These are phyloP conservation scores for Acanthococcus lagerstroemiae DNA, from an alignment of 2,888 invertebrate species.

Conservation along the genomic window DNA sequence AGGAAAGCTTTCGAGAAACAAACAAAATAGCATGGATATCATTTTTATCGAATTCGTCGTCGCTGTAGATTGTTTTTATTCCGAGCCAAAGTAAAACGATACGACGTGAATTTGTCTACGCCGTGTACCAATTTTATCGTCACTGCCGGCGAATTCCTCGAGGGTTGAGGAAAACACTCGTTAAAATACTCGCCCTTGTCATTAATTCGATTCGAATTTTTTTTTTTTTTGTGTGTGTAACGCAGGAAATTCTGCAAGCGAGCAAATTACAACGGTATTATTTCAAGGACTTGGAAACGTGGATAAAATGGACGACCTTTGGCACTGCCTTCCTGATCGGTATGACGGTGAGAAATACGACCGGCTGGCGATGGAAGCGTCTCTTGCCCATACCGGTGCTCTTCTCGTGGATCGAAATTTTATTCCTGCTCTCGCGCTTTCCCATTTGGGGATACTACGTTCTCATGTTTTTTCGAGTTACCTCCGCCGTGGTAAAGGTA, in stretches of 20 bases:
- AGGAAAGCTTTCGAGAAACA: no score
- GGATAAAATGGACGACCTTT: slow-evolving; percentile 48
- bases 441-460: slow-evolving; percentile 52
- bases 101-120: no score
- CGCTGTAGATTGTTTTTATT: no score
- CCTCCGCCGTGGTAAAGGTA: slow-evolving; percentile 49
- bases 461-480: slow-evolving; percentile 53
- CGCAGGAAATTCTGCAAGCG: slow-evolving; percentile 50
- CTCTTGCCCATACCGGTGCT: slow-evolving; percentile 48
- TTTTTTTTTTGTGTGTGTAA: no score
- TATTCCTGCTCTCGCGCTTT: slow-evolving; percentile 49
- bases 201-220: no score
- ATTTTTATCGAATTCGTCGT: no score
- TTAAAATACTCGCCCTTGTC: no score
- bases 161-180: no score
- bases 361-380: slow-evolving; percentile 38
- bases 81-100: no score
- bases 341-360: neutral
- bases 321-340: slow-evolving; percentile 35
- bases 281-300: slow-evolving; percentile 48
- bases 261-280: slow-evolving; percentile 46
- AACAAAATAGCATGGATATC: no score
- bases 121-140: no score
- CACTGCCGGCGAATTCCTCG: no score
- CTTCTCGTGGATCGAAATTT: slow-evolving; percentile 49